Conservation (phyloP, 2,888 invertebrate species). For the Lasioglossum villosulum region DNA sequence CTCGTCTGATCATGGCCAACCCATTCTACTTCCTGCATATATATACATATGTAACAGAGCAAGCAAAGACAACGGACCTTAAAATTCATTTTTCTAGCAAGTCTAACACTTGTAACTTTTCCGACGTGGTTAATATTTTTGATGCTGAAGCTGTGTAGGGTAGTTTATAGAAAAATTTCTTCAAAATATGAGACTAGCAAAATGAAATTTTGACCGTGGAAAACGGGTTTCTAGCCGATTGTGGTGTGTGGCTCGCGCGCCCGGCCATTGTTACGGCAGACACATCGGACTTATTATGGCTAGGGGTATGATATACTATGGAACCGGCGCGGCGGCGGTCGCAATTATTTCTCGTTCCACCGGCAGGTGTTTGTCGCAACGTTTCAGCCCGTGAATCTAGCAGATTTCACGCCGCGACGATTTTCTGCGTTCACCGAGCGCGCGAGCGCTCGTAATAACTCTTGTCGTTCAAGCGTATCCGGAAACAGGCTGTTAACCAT, state of each 20-base stretch:
- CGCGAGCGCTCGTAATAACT: not conserved
- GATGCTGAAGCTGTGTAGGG: not conserved
- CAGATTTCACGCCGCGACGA: slow-evolving; percentile 15
- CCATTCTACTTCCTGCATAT: not conserved
- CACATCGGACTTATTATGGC: slow-evolving; percentile 6
- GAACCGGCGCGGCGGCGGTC: not conserved
- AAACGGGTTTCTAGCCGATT: not conserved
- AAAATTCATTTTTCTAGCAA: no score
- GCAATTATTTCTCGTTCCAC: slow-evolving; percentile 42
- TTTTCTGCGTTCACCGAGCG: slow-evolving; percentile 13
- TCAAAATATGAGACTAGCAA: no score
- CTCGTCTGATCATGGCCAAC: not conserved
- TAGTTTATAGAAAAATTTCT: not conserved
- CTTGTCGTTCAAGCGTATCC: slow-evolving; percentile 17
- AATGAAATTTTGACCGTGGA: not conserved
- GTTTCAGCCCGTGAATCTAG: slow-evolving; percentile 17
- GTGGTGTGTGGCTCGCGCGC: not conserved
- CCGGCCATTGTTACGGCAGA: not conserved
- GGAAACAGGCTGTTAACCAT: slow-evolving; percentile 16
- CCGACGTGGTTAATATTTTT: not conserved
- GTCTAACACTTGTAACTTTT: no score
- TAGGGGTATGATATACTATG: not conserved
- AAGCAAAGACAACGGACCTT: no score
- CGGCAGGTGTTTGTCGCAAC: slow-evolving; percentile 36
- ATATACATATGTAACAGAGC: no score